phyloP scores from a whole-genome alignment of 2,888 invertebrate species.

The Agrochola litura region DNA sequence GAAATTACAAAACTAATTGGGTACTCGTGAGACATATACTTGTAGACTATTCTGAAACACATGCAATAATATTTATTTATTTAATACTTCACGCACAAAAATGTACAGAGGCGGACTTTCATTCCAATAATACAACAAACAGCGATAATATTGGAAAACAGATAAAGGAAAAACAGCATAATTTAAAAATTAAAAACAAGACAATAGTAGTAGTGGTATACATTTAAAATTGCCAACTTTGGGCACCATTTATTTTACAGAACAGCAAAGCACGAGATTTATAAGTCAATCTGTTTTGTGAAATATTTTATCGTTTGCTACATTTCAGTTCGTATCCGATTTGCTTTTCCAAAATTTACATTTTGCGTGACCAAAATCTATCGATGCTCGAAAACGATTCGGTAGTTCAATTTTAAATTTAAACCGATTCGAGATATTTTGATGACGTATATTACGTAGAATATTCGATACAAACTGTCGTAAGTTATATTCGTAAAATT shows the following conservation, averaged over 20 bases:
- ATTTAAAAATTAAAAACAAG: slow-evolving; percentile 2
- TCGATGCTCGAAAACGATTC: slow-evolving; percentile 40
- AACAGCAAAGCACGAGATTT: slow-evolving; percentile 57
- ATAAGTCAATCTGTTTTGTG: slow-evolving; percentile 66
- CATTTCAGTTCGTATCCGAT: slow-evolving; percentile 54
- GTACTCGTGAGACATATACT: neutral
- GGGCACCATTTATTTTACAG: slow-evolving; percentile 44
- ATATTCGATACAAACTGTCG: slow-evolving; percentile 1
- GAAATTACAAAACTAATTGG: neutral
- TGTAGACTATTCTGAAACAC: neutral
- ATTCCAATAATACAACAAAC: neutral
- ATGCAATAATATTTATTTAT: neutral
- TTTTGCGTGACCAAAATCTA: slow-evolving; percentile 67
- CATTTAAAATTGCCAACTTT: slow-evolving; percentile 38
- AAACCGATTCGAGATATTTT: slow-evolving; percentile 47
- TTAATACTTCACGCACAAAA: too few species aligned
- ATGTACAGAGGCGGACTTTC: neutral
- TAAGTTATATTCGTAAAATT: neutral
- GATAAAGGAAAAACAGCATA: neutral
- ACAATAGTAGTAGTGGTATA: slow-evolving; percentile 18
- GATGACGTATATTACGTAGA: slow-evolving; percentile 31
- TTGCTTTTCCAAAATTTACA: slow-evolving; percentile 63
- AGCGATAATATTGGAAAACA: neutral
- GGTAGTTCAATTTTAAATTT: slow-evolving; percentile 57
- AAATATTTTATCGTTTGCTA: slow-evolving; percentile 65